Base-by-base conservation (phyloP, 2,797 vertebrate genomes). In the Anguilla anguilla region DNA sequence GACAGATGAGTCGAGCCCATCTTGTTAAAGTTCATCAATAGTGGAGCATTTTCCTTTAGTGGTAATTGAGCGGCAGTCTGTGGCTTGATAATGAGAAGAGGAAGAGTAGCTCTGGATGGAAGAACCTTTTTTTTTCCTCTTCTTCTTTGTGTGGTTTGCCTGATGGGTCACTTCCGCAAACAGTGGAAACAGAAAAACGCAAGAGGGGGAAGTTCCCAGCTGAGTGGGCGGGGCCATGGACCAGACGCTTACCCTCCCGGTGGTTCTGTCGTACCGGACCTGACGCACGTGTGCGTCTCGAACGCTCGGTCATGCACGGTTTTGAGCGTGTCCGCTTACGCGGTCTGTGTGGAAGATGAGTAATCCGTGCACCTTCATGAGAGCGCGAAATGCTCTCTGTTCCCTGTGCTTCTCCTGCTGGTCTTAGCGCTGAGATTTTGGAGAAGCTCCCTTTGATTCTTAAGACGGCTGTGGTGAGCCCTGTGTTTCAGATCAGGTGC, bases 121-220 rank as follows among this genome's bases (percentile, higher is more conserved):
- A 5, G 49, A 86, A 39, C 43, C 67, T 9, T 86, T 74, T 67
- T 69, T 31, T 31, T 31, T n/a, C n/a, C n/a, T n/a, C n/a, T n/a
- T n/a, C n/a, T 31, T 31, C 31, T 25, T 72, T 46, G 22, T 85
- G 64, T 43, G 9, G 43, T 83, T 19, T 86, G 89, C 93, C 95
- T 90, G 81, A 95, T 95, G 96, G 95, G 95, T 95, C 94, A 94
- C 69, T 90, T 92, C 89, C 89, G 91, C 90, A 39, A 87, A 59
- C 43, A 59, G 82, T 88, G 86, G 88, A 89, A 86, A 82, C 35
- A 89, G 79, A 89, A 4, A 28, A 67, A n/a, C 13, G 19, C 13
- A 35, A 35, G 35, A 35, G 57, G 19, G 57, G 19, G 13, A 61
- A 61, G 19, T 3, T 61, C 57, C 13, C 0, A 61, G 57, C 3